phyloP scores from a whole-genome alignment of 2,888 invertebrate genomes.

The Chironomus riparius region DNA sequence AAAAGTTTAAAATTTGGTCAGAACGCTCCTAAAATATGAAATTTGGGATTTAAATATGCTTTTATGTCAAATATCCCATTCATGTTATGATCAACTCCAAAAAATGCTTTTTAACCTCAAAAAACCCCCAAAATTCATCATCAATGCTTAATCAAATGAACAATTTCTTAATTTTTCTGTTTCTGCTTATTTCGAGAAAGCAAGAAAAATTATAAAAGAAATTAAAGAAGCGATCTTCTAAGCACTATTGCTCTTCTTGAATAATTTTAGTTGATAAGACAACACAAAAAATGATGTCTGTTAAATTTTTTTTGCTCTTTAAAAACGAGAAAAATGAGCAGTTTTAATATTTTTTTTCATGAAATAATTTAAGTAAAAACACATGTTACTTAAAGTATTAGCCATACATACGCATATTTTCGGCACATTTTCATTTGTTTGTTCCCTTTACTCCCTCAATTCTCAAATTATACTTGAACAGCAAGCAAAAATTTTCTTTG shows the following conservation, averaged over 20 bases:
- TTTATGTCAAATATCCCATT: too few relatives aligned
- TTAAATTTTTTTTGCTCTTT: conserved; percentile 3
- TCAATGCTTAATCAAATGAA: too few relatives aligned
- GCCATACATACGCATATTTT: background rate
- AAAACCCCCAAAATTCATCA: too few relatives aligned
- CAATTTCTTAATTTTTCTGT: background rate
- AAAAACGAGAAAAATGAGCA: too few relatives aligned
- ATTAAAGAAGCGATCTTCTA: too few relatives aligned
- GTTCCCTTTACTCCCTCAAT: background rate
- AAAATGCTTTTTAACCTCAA: too few relatives aligned
- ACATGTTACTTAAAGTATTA: background rate
- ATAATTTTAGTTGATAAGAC: background rate
- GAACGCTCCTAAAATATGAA: too few relatives aligned
- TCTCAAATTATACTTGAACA: background rate
- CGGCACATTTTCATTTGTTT: background rate
- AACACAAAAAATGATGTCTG: conserved; percentile 7
- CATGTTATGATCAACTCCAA: too few relatives aligned
- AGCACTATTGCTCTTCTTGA: background rate
- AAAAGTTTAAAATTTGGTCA: too few relatives aligned
- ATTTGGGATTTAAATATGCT: too few relatives aligned
- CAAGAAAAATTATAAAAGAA: too few relatives aligned
- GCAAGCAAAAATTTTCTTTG: background rate
- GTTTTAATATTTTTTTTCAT: background rate
- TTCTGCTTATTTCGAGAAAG: background rate
- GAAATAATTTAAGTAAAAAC: conserved; percentile 24